Percentiles rank a stretch among this genome's conserved stretches.
These are phyloP conservation scores for Axinella damicornis DNA, from an alignment of 37 sponge, comb jelly and placozoan genomes.

Conservation along the genomic window DNA sequence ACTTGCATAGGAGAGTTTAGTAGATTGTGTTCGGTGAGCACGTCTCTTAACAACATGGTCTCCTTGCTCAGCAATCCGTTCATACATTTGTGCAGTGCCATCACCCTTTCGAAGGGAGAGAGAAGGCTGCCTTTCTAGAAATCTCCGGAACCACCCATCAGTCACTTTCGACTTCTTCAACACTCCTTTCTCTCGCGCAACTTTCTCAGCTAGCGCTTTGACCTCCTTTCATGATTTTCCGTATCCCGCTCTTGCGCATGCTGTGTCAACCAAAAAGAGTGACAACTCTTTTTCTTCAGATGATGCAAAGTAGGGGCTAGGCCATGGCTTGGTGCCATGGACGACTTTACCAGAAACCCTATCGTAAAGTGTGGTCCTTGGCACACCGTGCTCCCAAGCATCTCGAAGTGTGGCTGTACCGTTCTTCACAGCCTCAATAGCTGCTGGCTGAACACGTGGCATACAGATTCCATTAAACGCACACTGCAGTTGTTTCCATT, in stretches of 20 bases:
- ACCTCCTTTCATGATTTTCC: slow-evolving; percentile 45
- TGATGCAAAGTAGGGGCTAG: slow-evolving; percentile 9
- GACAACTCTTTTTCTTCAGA: slow-evolving; percentile 30
- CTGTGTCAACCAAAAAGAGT: not conserved
- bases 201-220: slow-evolving; percentile 20
- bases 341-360: slow-evolving; percentile 12
- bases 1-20: no score
- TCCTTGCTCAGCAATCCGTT: slow-evolving; percentile 30
- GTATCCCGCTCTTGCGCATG: slow-evolving; percentile 51
- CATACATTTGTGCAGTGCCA: slow-evolving; percentile 13
- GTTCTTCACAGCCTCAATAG: slow-evolving; percentile 25
- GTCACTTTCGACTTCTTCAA: slow-evolving; percentile 3
- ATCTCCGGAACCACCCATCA: slow-evolving; percentile 53
- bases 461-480: no score
- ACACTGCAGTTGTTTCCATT: no score
- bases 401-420: slow-evolving; percentile 6
- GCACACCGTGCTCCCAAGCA: slow-evolving; percentile 19
- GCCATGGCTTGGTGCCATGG: slow-evolving; percentile 48
- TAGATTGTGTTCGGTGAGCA: no score
- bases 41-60: no score
- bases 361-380: slow-evolving; percentile 31
- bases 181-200: slow-evolving; percentile 32
- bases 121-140: slow-evolving; percentile 38
- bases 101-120: slow-evolving; percentile 42
- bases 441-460: no score